These are phyloP conservation scores for Etia nguti DNA, from an alignment of 2,113 vertebrate species.

Conservation along the genomic window DNA sequence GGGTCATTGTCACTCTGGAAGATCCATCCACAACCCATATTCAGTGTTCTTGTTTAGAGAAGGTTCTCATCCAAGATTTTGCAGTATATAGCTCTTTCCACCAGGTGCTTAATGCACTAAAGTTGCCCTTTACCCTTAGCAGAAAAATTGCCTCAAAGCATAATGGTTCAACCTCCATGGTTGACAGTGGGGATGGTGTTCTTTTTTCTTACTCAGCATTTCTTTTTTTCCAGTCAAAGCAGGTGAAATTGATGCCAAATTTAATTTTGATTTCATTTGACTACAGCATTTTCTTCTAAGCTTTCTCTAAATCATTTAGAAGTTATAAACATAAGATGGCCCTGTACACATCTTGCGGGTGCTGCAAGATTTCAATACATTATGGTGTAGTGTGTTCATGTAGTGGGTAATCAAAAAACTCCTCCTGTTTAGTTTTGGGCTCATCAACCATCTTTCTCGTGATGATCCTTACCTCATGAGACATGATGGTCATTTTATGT, in stretches of 20 bases:
- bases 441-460: not conserved
- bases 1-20: not conserved
- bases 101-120: not conserved
- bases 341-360: accelerated
- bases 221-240: not conserved
- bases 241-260: not conserved
- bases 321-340: not conserved
- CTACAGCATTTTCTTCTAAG: not conserved
- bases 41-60: not conserved
- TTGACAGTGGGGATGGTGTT: not conserved
- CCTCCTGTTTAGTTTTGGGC: not conserved
- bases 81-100: not conserved
- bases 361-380: not conserved
- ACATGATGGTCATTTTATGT: not conserved
- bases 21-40: not conserved
- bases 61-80: not conserved
- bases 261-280: not conserved
- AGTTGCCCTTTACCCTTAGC: not conserved
- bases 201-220: not conserved
- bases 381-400: not conserved
- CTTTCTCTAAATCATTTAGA: not conserved
- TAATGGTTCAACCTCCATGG: not conserved
- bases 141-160: not conserved
- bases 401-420: not conserved
- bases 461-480: not conserved